These are phyloP conservation scores for Scomber colias DNA, from an alignment of 2,113 vertebrate species.

Conservation along the genomic window DNA sequence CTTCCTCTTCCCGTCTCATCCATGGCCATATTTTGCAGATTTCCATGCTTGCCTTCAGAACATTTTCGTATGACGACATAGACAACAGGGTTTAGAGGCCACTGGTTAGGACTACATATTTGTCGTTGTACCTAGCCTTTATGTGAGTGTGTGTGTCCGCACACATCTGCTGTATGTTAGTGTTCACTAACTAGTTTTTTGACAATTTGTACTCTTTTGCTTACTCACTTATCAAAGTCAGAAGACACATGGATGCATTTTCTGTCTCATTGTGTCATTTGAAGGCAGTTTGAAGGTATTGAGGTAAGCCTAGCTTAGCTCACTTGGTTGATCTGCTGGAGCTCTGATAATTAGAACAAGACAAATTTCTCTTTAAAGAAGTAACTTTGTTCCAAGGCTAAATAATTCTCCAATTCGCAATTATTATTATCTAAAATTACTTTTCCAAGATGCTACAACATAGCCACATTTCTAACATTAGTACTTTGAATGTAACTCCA, in stretches of 20 bases:
- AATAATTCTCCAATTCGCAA: no score
- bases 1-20: slow-evolving; percentile 70
- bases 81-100: slow-evolving; percentile 57
- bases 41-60: slow-evolving; percentile 79
- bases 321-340: neutral
- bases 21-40: slow-evolving; percentile 67
- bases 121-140: slow-evolving; percentile 31
- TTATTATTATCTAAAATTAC: no score
- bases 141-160: slow-evolving; percentile 19
- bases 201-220: slow-evolving; percentile 19
- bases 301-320: slow-evolving; percentile 23
- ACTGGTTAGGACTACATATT: slow-evolving; percentile 30
- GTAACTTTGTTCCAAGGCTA: neutral
- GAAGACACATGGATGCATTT: neutral
- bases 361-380: neutral
- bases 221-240: slow-evolving; percentile 31
- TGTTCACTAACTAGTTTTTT: slow-evolving; percentile 25
- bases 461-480: no score
- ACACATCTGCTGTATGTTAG: slow-evolving; percentile 21
- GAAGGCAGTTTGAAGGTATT: neutral
- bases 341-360: neutral
- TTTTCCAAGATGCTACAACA: no score
- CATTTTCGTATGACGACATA: slow-evolving; percentile 49
- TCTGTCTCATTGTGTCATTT: neutral
- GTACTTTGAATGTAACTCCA: no score